Conservation (phyloP, 1,140 invertebrate species). For the Probaryconus sp. region DNA sequence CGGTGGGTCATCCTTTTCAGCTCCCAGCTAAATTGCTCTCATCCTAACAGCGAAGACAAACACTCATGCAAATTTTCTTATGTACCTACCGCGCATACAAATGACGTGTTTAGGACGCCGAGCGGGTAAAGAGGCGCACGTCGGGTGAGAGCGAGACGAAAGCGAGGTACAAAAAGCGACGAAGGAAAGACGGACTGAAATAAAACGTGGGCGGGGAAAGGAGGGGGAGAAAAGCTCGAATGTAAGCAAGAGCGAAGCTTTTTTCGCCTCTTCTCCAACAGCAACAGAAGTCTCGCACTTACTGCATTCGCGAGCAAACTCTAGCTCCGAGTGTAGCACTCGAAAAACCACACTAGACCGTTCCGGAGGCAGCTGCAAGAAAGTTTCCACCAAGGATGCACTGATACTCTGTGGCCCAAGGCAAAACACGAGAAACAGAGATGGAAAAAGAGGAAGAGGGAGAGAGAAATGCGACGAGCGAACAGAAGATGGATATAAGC, state of each 20-base stretch:
- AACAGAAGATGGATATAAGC: slow-evolving; percentile 55
- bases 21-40: slow-evolving; percentile 43
- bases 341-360: slow-evolving; percentile 61
- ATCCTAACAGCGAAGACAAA: slow-evolving; percentile 65
- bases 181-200: slow-evolving; percentile 37
- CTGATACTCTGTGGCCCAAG: slow-evolving; percentile 54
- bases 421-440: slow-evolving; percentile 52
- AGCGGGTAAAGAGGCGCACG: slow-evolving; percentile 35
- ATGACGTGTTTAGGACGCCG: slow-evolving; percentile 67
- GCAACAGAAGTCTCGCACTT: slow-evolving; percentile 59
- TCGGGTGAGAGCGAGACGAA: slow-evolving; percentile 5
- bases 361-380: slow-evolving; percentile 55
- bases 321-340: slow-evolving; percentile 42
- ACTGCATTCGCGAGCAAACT: slow-evolving; percentile 54
- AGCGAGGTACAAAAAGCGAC: slow-evolving; percentile 34
- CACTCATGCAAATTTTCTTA: slow-evolving; percentile 70
- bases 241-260: slow-evolving; percentile 47
- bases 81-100: slow-evolving; percentile 69
- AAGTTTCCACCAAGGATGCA: slow-evolving; percentile 56
- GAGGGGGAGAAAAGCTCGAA: slow-evolving; percentile 26
- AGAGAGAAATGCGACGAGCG: slow-evolving; percentile 51
- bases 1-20: slow-evolving; percentile 39
- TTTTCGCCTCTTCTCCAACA: slow-evolving; percentile 47
- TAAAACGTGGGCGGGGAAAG: slow-evolving; percentile 20
- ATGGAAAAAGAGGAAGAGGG: too few relatives aligned